Conservation (phyloP, 1,140 invertebrate genomes). For the Rhyzopertha dominica region DNA sequence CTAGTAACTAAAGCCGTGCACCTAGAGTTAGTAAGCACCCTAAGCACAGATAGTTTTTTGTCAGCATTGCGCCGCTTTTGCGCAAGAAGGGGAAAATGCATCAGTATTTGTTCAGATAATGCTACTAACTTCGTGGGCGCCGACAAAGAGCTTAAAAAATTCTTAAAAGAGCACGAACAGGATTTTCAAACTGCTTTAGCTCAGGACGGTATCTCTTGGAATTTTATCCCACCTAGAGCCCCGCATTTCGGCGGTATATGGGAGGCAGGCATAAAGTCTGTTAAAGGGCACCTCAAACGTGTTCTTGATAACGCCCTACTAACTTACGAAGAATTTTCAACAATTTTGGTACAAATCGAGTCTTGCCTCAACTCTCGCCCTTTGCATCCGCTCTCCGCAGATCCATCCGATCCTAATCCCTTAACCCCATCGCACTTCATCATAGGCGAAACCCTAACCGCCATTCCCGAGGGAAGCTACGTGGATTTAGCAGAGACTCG, state of each 20-base stretch:
- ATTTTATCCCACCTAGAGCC: slow-evolving; percentile 33
- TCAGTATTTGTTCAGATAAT: slow-evolving; percentile 29
- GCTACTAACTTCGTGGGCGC: slow-evolving; percentile 23
- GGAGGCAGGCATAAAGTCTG: slow-evolving; percentile 32
- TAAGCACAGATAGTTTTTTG: slow-evolving; percentile 43
- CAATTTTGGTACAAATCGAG: too few species aligned
- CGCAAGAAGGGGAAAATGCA: slow-evolving; percentile 34
- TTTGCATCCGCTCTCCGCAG: too few species aligned
- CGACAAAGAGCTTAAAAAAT: slow-evolving; percentile 13
- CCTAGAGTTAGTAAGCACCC: slow-evolving; percentile 40
- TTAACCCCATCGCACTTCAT: too few species aligned
- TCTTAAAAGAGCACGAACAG: too few species aligned
- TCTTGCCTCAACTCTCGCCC: too few species aligned
- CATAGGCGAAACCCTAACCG: too few species aligned
- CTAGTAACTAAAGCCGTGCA: slow-evolving; percentile 44
- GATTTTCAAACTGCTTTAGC: too few species aligned
- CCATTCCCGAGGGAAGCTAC: too few species aligned
- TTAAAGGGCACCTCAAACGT: slow-evolving; percentile 32
- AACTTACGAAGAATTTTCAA: too few species aligned
- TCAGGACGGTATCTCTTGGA: slow-evolving; percentile 22
- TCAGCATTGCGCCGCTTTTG: slow-evolving; percentile 44
- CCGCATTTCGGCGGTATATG: slow-evolving; percentile 39
- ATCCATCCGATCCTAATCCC: too few species aligned
- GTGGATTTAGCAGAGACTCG: too few species aligned
- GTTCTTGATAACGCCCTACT: slow-evolving; percentile 14